A percentile compares a stretch with the other conserved stretches of the same genome.
Conservation (phyloP, 2,888 invertebrate species). For the Lottia scabra region DNA sequence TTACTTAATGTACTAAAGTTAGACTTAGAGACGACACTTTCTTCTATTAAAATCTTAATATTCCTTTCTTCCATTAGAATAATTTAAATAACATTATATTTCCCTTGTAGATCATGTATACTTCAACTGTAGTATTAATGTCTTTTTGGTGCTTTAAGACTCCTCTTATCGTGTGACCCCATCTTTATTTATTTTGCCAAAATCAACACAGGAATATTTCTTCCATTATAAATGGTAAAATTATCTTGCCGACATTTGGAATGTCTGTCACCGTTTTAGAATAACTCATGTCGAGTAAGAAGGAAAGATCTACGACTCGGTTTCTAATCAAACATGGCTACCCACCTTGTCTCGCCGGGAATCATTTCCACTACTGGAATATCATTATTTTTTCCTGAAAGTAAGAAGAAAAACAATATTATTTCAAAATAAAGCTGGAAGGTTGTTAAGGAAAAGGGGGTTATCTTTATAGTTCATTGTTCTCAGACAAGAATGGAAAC, state of each 20-base stretch:
- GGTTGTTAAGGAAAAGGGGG: background rate
- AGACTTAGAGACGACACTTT: background rate
- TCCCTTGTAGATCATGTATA: background rate
- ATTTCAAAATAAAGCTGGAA: background rate
- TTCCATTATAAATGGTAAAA: slow-evolving; percentile 1
- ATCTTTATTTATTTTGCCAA: slow-evolving; percentile 3
- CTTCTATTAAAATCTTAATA: background rate
- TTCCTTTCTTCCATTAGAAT: background rate
- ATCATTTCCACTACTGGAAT: too few species aligned
- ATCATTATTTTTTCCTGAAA: background rate
- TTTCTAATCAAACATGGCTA: background rate
- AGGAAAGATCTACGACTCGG: background rate
- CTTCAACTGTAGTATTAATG: background rate
- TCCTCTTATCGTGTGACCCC: background rate
- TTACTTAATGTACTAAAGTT: background rate
- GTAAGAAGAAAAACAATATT: background rate
- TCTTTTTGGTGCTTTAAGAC: background rate
- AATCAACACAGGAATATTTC: background rate
- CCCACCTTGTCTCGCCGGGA: background rate
- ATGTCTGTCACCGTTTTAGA: background rate
- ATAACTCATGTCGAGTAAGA: background rate
- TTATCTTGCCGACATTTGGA: slow-evolving; percentile 1
- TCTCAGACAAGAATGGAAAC: background rate
- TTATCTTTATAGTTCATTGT: background rate
- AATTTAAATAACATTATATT: background rate